A percentile compares a stretch with the other conserved stretches of the same genome.
phyloP scores from a whole-genome alignment of 2,888 invertebrate genomes.

The Schrankia costaestrigalis region DNA sequence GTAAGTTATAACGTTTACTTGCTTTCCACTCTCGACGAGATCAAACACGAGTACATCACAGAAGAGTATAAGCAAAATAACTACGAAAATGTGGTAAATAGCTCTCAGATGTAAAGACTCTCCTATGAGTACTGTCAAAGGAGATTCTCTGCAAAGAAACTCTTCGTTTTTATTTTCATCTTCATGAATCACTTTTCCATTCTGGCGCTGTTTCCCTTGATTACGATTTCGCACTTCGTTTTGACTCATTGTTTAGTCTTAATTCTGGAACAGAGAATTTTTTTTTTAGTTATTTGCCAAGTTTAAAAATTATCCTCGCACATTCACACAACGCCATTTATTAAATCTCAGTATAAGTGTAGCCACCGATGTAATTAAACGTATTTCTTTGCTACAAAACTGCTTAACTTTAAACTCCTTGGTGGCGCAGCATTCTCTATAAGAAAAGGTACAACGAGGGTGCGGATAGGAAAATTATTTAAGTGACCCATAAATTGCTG shows the following conservation, averaged over 20 bases:
- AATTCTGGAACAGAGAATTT: slow-evolving; percentile 18
- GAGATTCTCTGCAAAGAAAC: slow-evolving; percentile 87
- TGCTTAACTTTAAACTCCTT: too few relatives aligned
- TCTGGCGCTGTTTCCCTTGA: too few relatives aligned
- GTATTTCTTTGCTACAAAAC: too few relatives aligned
- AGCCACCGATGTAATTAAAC: too few relatives aligned
- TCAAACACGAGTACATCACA: slow-evolving; percentile 87
- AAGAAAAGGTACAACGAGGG: too few relatives aligned
- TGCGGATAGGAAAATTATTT: too few relatives aligned
- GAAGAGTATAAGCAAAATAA: slow-evolving; percentile 86
- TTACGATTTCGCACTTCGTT: slow-evolving; percentile 20
- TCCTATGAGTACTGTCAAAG: slow-evolving; percentile 89
- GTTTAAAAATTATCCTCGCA: too few relatives aligned
- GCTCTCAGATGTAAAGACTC: slow-evolving; percentile 88
- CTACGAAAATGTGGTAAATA: slow-evolving; percentile 92
- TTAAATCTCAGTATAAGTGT: too few relatives aligned
- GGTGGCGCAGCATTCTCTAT: too few relatives aligned
- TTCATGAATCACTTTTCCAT: slow-evolving; percentile 13
- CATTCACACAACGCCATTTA: too few relatives aligned
- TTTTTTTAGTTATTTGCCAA: too few relatives aligned
- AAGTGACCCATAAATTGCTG: too few relatives aligned
- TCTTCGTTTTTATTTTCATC: slow-evolving; percentile 41
- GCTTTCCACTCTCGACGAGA: slow-evolving; percentile 87
- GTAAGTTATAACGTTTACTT: slow-evolving; percentile 58
- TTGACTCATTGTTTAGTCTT: slow-evolving; percentile 19